Base-by-base conservation (phyloP, 2,113 vertebrate genomes). In the Notothenia coriiceps region DNA sequence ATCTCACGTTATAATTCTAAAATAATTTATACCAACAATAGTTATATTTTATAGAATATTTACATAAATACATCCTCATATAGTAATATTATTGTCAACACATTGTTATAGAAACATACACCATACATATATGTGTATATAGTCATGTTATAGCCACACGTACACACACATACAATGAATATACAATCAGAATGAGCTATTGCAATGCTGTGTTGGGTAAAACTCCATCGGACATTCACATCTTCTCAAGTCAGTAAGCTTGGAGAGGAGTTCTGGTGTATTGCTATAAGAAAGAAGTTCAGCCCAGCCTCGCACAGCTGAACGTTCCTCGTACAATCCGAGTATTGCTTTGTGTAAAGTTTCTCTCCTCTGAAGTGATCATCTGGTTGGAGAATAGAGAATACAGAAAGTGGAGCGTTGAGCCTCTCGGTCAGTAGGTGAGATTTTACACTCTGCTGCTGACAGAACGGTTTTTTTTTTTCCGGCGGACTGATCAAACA, bases 21-120 rank as follows among this genome's bases (percentile, higher is more conserved):
- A 96, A 96, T 95, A 93, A 94, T 94, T 93, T 95, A 94, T 95
- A 94, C 92, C 91, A 94, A 94, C 91, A 87, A 95, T 94, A 93
- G 92, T 94, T 94, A 93, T 92, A 89, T 93, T 89, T 92, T 89
- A 82, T 92, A 86, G 91, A 82, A 88, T 94, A 95, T 94, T 92
- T 94, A 95, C 94, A 94, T 95, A 95, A 89, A 73, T 95, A 95
- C 94, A 95, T 92, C 54, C 18, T 90, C 86, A 79, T 91, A 93
- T 90, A 93, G 79, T 91, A 88, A 94, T 90, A 93, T 85, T 88
- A 86, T 85, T 69, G 81, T 93, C 89, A 93, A 88, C 88, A 94
- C 77, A 10, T 83, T 60, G 78, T 94, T 93, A 93, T 95, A 95
- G 91, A 93, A 93, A 92, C 88, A 79, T 90, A 92, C 90, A 94